phyloP scores from a whole-genome alignment of 2,797 vertebrate species.

The Tragelaphus oryx region DNA sequence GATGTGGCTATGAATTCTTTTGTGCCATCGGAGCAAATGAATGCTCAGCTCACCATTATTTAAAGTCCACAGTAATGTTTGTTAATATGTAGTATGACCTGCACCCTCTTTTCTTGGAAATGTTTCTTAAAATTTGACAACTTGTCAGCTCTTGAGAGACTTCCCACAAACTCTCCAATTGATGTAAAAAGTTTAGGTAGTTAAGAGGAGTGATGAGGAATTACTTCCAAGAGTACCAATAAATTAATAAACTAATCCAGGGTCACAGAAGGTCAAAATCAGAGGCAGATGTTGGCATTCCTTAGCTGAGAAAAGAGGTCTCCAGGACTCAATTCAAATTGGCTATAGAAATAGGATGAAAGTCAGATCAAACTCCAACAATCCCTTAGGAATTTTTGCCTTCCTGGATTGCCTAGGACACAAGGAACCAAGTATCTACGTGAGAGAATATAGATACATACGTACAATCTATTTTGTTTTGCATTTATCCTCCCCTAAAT shows the following conservation, averaged over 20 bases:
- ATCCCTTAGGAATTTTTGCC: neutral
- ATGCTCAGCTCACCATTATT: neutral
- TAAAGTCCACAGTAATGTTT: neutral
- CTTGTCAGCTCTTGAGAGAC: neutral
- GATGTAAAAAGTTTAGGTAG: neutral
- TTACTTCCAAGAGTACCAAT: slow-evolving; percentile 19
- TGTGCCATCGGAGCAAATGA: neutral
- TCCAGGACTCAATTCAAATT: neutral
- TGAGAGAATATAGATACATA: neutral
- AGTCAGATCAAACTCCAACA: neutral
- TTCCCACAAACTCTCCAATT: neutral
- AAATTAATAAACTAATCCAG: slow-evolving; percentile 19
- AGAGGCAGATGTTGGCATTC: neutral
- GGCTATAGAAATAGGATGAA: neutral
- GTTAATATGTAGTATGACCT: neutral
- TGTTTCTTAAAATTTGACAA: slow-evolving; percentile 19
- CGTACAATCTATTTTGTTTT: neutral
- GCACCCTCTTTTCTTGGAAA: neutral
- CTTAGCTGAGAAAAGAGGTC: neutral
- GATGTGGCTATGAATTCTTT: neutral
- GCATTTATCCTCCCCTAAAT: neutral
- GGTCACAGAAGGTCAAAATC: neutral
- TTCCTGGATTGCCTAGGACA: neutral
- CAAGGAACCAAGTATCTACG: neutral
- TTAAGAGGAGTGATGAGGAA: neutral